These are phyloP conservation scores for Lerema accius DNA, from an alignment of 1,140 invertebrate genomes.

Conservation along the genomic window DNA sequence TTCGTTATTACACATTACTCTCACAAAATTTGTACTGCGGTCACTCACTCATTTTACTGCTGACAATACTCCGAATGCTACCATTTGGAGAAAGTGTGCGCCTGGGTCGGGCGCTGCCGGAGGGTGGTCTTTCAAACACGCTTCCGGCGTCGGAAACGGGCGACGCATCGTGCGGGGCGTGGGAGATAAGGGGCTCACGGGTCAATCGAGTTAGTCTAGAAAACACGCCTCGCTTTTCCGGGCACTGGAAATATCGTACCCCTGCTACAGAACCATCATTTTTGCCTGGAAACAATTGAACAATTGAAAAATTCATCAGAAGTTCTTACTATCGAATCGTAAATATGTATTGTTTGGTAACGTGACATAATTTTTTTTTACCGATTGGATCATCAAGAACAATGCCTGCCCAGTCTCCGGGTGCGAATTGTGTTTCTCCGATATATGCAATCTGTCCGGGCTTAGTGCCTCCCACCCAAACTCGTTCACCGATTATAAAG, in stretches of 20 bases:
- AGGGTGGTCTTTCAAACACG: constrained; percentile 72
- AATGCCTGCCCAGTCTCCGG: constrained; percentile 98
- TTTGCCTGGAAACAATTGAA: constrained; percentile 87
- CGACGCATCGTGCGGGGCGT: constrained; percentile 75
- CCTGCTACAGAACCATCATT: constrained; percentile 98
- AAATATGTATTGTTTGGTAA: constrained; percentile 7
- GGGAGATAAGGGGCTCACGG: constrained; percentile 84
- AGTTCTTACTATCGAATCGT: neutral
- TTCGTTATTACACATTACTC: too few species aligned
- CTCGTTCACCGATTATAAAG: constrained; percentile 97
- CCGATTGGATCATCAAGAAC: constrained; percentile 97
- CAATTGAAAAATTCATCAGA: neutral
- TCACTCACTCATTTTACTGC: constrained; percentile 81
- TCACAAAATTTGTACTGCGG: too few species aligned
- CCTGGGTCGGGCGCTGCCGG: constrained; percentile 61
- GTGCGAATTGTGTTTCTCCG: constrained; percentile 98
- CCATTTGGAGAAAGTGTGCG: constrained; percentile 78
- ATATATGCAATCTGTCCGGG: constrained; percentile 97
- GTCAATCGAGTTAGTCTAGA: constrained; percentile 95
- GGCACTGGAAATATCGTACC: constrained; percentile 96
- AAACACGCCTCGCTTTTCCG: constrained; percentile 96
- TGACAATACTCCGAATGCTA: constrained; percentile 78
- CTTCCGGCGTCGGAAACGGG: constrained; percentile 74
- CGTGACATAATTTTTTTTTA: constrained; percentile 55
- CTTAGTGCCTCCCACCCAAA: constrained; percentile 98